These are phyloP conservation scores for Dione juno DNA, from an alignment of 2,888 invertebrate genomes.

Conservation along the genomic window DNA sequence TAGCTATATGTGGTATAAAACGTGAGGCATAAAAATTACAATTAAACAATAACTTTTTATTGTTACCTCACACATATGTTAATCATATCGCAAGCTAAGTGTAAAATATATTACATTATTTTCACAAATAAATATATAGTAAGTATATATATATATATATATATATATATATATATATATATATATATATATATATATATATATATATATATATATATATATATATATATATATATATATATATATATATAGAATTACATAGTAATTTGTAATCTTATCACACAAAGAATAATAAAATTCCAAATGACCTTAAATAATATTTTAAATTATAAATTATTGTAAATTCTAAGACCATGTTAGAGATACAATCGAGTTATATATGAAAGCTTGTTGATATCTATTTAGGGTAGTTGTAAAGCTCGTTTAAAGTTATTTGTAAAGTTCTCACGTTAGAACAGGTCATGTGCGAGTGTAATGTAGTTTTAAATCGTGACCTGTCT, in stretches of 20 bases:
- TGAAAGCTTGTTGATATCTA: constrained; percentile 26
- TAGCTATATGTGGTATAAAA: too few species aligned
- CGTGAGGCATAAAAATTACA: too few species aligned
- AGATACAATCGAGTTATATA: constrained; percentile 20
- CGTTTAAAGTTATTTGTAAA: constrained; percentile 29
- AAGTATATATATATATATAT: too few species aligned
- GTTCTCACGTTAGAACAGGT: constrained; percentile 34
- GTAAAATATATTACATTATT: background rate
- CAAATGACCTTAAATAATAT: background rate
- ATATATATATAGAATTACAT: too few species aligned
- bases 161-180: too few species aligned
- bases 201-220: too few species aligned
- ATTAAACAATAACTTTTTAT: background rate
- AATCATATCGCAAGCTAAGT: background rate
- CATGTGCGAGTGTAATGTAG: constrained; percentile 21
- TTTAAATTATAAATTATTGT: background rate
- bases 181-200: too few species aligned
- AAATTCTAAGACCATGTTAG: background rate
- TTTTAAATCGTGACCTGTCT: constrained; percentile 14
- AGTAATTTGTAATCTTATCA: too few species aligned
- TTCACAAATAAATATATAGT: background rate
- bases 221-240: too few species aligned
- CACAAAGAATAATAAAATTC: background rate
- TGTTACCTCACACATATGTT: background rate
- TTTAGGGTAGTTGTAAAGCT: constrained; percentile 15